A percentile compares a stretch with the other conserved stretches of the same genome.
These are phyloP conservation scores for Cyanoramphus novaezelandiae DNA, from an alignment of 2,113 vertebrate genomes.

Conservation along the genomic window DNA sequence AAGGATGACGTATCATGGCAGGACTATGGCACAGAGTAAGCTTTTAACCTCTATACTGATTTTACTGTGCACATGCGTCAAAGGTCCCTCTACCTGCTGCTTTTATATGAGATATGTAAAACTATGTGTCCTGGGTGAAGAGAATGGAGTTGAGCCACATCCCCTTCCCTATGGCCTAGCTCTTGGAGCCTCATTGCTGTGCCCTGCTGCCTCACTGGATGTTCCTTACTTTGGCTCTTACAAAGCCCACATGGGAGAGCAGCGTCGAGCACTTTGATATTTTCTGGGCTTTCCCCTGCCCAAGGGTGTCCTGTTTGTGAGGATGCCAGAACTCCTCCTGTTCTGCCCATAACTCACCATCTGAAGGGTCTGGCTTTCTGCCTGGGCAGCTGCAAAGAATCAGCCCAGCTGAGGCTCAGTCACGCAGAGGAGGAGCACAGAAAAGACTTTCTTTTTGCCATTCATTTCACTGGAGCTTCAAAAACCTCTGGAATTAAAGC, in stretches of 20 bases:
- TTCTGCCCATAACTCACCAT: neutral
- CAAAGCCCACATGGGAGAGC: neutral
- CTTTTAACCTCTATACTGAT: neutral
- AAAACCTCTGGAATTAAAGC: neutral
- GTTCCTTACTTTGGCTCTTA: neutral
- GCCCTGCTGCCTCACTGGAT: neutral
- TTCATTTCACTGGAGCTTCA: neutral
- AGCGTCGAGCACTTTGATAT: neutral
- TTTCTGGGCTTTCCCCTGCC: constrained; percentile 29
- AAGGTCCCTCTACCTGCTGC: neutral
- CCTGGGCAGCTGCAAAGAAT: constrained; percentile 35
- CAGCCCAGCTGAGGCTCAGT: neutral
- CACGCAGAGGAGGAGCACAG: neutral
- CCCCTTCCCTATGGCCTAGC: neutral
- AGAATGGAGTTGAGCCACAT: neutral
- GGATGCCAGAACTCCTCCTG: neutral
- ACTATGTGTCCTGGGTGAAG: neutral
- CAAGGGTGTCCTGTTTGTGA: neutral
- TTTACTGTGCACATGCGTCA: neutral
- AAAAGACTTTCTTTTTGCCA: neutral
- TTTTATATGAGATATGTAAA: neutral
- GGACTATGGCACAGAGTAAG: neutral
- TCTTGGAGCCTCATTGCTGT: neutral
- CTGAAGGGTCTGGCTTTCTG: constrained; percentile 38
- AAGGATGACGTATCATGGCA: neutral